A percentile compares a stretch with the other conserved stretches of the same genome.
phyloP scores from a whole-genome alignment of 2,888 invertebrate species.

The Nomada hirtipes region DNA sequence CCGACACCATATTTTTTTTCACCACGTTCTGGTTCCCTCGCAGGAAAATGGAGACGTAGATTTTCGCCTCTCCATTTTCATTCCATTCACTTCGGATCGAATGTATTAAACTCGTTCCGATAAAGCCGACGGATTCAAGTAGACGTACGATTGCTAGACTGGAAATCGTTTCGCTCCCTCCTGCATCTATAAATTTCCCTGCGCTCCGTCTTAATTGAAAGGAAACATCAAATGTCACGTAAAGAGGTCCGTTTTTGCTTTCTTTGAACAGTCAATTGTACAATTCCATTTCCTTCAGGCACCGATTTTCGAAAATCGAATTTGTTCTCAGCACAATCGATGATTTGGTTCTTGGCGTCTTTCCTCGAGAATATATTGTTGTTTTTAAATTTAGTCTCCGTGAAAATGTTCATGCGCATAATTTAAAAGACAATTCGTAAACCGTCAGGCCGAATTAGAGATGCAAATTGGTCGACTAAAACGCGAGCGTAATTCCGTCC shows the following conservation, averaged over 20 bases:
- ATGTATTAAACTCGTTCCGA: constrained; percentile 19
- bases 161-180: not conserved
- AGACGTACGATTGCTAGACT: not conserved
- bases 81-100: not conserved
- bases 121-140: not conserved
- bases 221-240: too few relatives aligned
- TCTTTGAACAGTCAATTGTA: not conserved
- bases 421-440: constrained; percentile 35
- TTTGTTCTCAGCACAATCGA: not conserved
- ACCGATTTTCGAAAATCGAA: not conserved
- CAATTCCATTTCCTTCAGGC: not conserved
- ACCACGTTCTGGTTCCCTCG: not conserved
- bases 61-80: constrained; percentile 3
- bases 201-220: not conserved
- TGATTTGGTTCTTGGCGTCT: not conserved
- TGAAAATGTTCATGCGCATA: constrained; percentile 1
- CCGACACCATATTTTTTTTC: constrained; percentile 20
- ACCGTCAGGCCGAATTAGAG: constrained; percentile 21
- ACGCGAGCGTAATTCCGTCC: constrained; percentile 23
- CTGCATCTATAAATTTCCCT: not conserved
- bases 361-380: not conserved
- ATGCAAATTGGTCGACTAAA: constrained; percentile 37
- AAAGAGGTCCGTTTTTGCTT: not conserved
- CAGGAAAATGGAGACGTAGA: constrained; percentile 9
- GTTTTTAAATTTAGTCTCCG: not conserved